A percentile compares a stretch with the other conserved stretches of the same genome.
phyloP scores from a whole-genome alignment of 2,888 invertebrate genomes.

The Therioaphis trifolii region DNA sequence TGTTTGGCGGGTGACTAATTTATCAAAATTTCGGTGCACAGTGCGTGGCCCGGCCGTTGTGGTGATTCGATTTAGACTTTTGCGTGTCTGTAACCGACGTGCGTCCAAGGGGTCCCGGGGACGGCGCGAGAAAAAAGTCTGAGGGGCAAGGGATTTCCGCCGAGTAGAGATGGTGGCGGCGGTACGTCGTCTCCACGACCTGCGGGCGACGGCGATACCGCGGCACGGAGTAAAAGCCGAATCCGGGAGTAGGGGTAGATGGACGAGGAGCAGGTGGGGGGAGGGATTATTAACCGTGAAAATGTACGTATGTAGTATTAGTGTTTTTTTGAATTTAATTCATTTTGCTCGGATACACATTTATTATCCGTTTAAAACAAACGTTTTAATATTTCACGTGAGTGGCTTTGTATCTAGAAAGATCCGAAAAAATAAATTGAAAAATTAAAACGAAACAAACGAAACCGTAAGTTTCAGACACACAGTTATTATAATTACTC shows the following conservation, averaged over 20 bases:
- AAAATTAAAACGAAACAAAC: neutral
- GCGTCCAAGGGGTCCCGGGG: neutral
- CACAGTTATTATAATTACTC: no score
- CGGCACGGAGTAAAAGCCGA: slow-evolving; percentile 41
- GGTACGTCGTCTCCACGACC: no score
- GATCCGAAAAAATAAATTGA: neutral
- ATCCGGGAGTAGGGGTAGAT: no score
- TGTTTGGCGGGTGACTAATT: slow-evolving; percentile 57
- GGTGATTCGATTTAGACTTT: slow-evolving; percentile 60
- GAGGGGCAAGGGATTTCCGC: slow-evolving; percentile 21
- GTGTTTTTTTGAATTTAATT: slow-evolving; percentile 50
- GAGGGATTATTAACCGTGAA: slow-evolving; percentile 42
- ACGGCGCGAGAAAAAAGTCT: slow-evolving; percentile 33
- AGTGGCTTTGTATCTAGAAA: neutral
- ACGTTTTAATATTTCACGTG: slow-evolving; percentile 4
- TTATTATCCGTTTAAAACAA: slow-evolving; percentile 44
- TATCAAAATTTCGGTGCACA: slow-evolving; percentile 53
- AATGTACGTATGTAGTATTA: no score
- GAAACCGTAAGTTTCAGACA: no score
- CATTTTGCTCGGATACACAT: slow-evolving; percentile 30
- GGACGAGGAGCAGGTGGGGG: no score
- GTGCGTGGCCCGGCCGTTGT: neutral
- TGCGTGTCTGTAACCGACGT: slow-evolving; percentile 55
- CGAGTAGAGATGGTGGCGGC: no score
- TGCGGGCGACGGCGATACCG: neutral